These are phyloP conservation scores for Phasianus colchicus DNA, from an alignment of 2,113 vertebrate species.

Conservation along the genomic window DNA sequence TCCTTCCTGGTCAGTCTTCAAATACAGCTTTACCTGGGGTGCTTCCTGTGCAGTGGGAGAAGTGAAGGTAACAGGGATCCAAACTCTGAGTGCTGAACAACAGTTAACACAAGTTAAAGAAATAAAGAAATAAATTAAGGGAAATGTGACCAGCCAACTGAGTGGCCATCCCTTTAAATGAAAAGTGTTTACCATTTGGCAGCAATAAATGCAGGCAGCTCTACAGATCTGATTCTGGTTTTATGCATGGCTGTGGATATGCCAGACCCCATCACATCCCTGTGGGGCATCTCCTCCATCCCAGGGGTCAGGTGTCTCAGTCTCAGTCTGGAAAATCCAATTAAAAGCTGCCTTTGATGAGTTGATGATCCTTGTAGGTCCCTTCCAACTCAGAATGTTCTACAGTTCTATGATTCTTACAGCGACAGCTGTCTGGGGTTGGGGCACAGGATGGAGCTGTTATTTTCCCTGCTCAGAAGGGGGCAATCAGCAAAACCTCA, in stretches of 20 bases:
- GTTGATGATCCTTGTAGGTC: too few species aligned
- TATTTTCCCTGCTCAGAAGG: not conserved
- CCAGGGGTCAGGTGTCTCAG: not conserved
- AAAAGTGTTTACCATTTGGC: not conserved
- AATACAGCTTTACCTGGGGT: not conserved
- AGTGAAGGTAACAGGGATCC: not conserved
- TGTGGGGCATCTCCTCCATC: not conserved
- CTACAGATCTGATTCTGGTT: not conserved
- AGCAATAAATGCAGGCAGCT: not conserved
- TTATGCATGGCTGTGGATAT: not conserved
- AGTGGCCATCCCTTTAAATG: not conserved
- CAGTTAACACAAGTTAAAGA: not conserved
- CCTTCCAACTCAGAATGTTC: too few species aligned
- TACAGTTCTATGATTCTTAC: not conserved
- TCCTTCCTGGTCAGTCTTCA: too few species aligned
- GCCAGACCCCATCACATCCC: not conserved
- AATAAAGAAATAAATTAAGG: not conserved
- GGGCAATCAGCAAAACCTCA: not conserved
- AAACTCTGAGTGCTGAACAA: rapidly evolving
- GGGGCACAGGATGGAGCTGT: not conserved
- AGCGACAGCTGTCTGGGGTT: not conserved
- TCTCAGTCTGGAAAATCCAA: slow-evolving; percentile 41
- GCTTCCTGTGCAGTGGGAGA: not conserved
- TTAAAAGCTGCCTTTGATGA: slow-evolving; percentile 20
- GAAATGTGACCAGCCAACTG: not conserved